Base-by-base conservation (phyloP, 2,113 vertebrate genomes). In the Spizaetus ornatus region DNA sequence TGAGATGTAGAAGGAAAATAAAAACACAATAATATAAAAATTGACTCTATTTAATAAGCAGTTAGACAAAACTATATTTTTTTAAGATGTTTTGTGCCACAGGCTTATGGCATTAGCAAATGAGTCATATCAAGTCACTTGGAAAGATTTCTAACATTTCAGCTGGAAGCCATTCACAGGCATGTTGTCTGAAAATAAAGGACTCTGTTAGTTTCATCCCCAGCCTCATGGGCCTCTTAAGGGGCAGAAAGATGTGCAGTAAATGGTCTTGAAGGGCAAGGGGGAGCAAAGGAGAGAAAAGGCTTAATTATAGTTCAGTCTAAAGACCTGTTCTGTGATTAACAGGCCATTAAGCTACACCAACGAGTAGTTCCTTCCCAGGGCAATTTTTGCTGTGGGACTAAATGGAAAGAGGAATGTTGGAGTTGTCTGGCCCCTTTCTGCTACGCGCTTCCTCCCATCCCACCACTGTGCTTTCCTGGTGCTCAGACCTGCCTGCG, bases 1-100 rank as follows among this genome's bases (percentile, higher is more conserved):
- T 89, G 76, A 78, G 93, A 86, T 78, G 50, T 80, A 93, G 78
- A 95, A 94, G 29, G 63, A 97, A 96, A 98, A 96, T 61, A 96
- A 96, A 96, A 95, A 16, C 63, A 93, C 32, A 92, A 56, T 81
- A 93, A 95, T 95, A 96, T 94, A 94, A 97, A 90, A 97, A 89
- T 77, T 79, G 82, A 70, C 65, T 93, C 93, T 87, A 76, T 95
- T 96, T 96, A 95, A 53, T 65, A 97, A 96, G 88, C 91, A 95
- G 90, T 97, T 96, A 97, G 66, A 77, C n/a, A 96, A 97, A 92
- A 63, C 55, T 90, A 48, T 81, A 92, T 94, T 82, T 96, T 90
- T 90, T 67, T 4, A 84, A 97, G 84, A 92, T 58, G 48, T 86
- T 95, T 96, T 97, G 58, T 97, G 95, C 93, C 80, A 56, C 16